phyloP scores from a whole-genome alignment of 2,797 vertebrate genomes.

The Chelmon rostratus region DNA sequence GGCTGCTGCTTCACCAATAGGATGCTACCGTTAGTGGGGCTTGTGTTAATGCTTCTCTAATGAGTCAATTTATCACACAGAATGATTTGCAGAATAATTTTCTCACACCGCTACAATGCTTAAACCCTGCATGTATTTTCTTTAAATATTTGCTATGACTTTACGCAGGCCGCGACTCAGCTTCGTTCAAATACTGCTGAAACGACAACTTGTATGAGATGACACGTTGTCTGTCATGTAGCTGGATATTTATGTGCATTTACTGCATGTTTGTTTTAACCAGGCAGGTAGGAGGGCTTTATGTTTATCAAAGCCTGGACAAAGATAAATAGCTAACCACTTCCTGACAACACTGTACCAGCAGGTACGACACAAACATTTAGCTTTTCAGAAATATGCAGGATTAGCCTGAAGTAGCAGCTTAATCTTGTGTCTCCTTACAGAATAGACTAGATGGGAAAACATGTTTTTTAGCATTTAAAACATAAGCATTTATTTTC shows the following conservation, averaged over 20 bases:
- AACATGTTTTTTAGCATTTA: neutral
- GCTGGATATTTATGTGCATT: neutral
- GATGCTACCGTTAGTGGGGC: slow-evolving; percentile 27
- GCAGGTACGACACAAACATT: neutral
- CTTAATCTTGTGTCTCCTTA: neutral
- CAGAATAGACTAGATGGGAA: neutral
- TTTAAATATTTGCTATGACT: neutral
- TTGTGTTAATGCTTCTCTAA: slow-evolving; percentile 24
- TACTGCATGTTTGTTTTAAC: neutral
- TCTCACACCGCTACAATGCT: neutral
- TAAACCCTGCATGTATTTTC: neutral
- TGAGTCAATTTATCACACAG: slow-evolving; percentile 1
- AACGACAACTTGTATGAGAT: neutral
- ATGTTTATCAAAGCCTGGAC: neutral
- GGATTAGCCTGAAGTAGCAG: neutral
- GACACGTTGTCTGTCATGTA: neutral
- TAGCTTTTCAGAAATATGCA: neutral
- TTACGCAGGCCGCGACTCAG: neutral
- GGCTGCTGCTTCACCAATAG: slow-evolving; percentile 8
- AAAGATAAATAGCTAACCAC: neutral
- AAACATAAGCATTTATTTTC: neutral
- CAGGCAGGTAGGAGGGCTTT: neutral
- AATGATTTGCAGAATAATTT: neutral
- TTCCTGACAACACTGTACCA: neutral
- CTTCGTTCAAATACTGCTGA: neutral